Evolutionary conservation across 30 jellyfish, hydroid and myxozoan species (phyloP).

Genomic region (Clytia hemisphaerica): DNA sequence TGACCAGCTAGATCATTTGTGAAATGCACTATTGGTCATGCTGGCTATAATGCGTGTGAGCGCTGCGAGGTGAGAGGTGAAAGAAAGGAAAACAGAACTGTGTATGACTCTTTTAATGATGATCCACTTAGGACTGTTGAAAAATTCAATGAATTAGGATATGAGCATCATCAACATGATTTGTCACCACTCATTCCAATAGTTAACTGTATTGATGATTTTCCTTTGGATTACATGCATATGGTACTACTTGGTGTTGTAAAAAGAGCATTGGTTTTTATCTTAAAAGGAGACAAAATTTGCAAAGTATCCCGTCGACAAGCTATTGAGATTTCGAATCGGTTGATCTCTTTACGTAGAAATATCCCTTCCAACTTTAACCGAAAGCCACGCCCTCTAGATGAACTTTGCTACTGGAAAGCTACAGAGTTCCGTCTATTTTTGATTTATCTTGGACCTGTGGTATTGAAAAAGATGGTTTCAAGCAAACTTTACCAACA

Average conservation of each 20-base stretch:
- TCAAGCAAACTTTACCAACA: constrained; percentile 16
- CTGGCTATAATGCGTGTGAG: constrained; percentile 52
- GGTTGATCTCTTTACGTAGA: constrained; percentile 3
- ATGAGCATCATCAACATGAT: constrained; percentile 16
- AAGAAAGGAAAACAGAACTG: constrained; percentile 11
- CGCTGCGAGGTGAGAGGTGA: constrained; percentile 45
- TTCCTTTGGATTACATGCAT: constrained; percentile 27
- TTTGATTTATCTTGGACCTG: constrained; percentile 41
- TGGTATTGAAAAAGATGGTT: constrained; percentile 39
- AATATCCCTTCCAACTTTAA: constrained; percentile 40
- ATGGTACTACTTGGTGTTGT: constrained; percentile 40
- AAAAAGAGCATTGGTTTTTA: not conserved
- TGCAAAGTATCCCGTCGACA: constrained; percentile 26
- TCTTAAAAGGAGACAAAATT: constrained; percentile 19
- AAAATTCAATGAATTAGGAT: too few relatives aligned
- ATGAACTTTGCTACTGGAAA: constrained; percentile 44
- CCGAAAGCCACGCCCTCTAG: constrained; percentile 45
- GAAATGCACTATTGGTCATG: constrained; percentile 24
- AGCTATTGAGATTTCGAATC: constrained; percentile 20
- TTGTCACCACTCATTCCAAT: constrained; percentile 9
- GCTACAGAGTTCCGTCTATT: constrained; percentile 56
- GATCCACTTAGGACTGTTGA: too few relatives aligned
- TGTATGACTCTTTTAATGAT: too few relatives aligned
- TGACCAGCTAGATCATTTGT: constrained; percentile 47
- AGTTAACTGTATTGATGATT: constrained; percentile 19